Evolutionary conservation across 2,113 vertebrate genomes (phyloP).

Genomic region (Scytalopus superciliaris): DNA sequence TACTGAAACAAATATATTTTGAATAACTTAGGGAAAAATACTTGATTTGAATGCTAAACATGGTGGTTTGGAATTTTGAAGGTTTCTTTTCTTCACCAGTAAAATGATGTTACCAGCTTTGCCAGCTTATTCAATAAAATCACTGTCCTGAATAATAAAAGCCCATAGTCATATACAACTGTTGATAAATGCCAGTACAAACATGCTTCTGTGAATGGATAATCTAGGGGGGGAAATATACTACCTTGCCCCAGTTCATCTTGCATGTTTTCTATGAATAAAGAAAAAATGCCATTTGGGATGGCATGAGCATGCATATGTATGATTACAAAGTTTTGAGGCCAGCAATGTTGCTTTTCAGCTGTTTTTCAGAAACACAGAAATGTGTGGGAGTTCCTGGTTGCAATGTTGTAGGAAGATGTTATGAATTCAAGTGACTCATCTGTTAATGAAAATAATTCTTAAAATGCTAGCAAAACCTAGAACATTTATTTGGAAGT

Average conservation of each 20-base stretch:
- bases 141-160: neutral
- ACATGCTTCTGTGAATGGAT: neutral
- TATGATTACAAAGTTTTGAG: neutral
- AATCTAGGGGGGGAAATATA: neutral
- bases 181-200: neutral
- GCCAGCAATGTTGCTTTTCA: neutral
- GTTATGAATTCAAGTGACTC: neutral
- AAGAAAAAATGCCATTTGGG: neutral
- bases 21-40: neutral
- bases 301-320: neutral
- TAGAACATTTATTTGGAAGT: neutral
- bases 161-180: neutral
- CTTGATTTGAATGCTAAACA: neutral
- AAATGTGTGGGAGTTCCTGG: neutral
- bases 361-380: neutral
- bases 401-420: neutral
- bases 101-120: neutral
- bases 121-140: neutral
- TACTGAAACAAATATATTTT: neutral
- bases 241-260: neutral
- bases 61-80: neutral
- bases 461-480: neutral
- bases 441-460: neutral
- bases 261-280: neutral
- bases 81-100: neutral